phyloP scores from a whole-genome alignment of 2,888 invertebrate genomes.

The Halocaridina rubra region DNA sequence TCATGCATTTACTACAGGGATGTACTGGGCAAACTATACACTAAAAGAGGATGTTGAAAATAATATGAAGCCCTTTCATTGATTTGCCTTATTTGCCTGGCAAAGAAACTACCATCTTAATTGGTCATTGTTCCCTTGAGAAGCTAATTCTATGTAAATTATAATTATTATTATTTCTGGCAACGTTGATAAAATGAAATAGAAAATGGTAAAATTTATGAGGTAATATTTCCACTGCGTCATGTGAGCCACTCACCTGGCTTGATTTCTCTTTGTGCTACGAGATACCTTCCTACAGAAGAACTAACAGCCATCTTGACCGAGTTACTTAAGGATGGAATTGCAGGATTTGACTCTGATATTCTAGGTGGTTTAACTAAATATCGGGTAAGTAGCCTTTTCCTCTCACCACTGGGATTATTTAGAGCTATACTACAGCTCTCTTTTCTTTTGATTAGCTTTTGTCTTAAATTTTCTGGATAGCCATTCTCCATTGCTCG shows the following conservation, averaged over 20 bases:
- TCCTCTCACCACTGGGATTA: background rate
- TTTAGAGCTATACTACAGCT: background rate
- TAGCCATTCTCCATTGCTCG: conserved; percentile 15
- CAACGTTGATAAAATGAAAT: no score
- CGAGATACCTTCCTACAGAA: background rate
- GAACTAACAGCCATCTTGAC: background rate
- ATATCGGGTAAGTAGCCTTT: background rate
- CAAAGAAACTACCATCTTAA: no score
- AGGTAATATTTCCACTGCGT: no score
- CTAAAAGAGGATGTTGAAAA: no score
- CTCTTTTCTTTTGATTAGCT: conserved; percentile 5
- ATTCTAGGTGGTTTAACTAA: background rate
- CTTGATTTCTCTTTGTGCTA: background rate
- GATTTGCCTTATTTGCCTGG: no score
- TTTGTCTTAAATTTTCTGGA: background rate
- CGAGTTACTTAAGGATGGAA: background rate
- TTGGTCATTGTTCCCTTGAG: no score
- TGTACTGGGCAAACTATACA: no score
- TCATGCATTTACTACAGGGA: no score
- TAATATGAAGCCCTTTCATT: no score
- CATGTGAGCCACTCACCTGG: background rate
- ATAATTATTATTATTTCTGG: no score
- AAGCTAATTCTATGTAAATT: no score
- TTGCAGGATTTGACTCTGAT: background rate
- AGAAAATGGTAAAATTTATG: no score